Percentiles rank a stretch among this genome's conserved stretches.
phyloP scores from a whole-genome alignment of 2,888 invertebrate genomes.

The Perdita meconis region DNA sequence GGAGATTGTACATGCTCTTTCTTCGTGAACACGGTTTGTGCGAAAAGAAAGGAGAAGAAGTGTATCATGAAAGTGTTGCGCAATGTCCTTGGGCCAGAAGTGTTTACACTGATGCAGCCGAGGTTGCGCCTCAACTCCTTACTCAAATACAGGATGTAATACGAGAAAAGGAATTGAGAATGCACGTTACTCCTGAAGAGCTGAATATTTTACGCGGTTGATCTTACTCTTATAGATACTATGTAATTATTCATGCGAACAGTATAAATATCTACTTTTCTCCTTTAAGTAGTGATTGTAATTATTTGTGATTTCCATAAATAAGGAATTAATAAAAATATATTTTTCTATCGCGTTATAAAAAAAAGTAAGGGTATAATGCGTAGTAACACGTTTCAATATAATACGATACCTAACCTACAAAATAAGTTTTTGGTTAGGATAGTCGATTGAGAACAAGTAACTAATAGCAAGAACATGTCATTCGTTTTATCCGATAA shows the following conservation, averaged over 20 bases:
- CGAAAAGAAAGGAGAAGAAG: constrained; percentile 80
- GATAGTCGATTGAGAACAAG: background rate
- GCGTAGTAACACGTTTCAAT: too few species aligned
- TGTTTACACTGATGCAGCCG: constrained; percentile 88
- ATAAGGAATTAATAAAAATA: background rate
- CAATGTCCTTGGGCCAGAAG: constrained; percentile 83
- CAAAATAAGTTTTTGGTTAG: constrained; percentile 16
- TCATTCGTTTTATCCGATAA: background rate
- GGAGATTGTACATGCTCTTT: constrained; percentile 88
- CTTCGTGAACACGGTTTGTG: constrained; percentile 84
- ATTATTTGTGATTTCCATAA: background rate
- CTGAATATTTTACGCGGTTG: constrained; percentile 87
- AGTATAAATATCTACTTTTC: too few species aligned
- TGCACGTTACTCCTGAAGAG: constrained; percentile 92
- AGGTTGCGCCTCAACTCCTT: constrained; percentile 86
- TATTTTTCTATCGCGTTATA: background rate
- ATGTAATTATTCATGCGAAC: too few species aligned
- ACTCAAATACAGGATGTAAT: constrained; percentile 90
- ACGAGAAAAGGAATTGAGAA: constrained; percentile 90
- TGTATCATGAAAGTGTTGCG: constrained; percentile 79
- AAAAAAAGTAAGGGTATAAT: background rate
- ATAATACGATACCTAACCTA: too few species aligned
- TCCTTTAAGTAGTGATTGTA: background rate
- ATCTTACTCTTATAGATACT: background rate
- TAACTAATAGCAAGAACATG: background rate